phyloP scores from a whole-genome alignment of 2,797 vertebrate species.

The Phylloscopus collybita region DNA sequence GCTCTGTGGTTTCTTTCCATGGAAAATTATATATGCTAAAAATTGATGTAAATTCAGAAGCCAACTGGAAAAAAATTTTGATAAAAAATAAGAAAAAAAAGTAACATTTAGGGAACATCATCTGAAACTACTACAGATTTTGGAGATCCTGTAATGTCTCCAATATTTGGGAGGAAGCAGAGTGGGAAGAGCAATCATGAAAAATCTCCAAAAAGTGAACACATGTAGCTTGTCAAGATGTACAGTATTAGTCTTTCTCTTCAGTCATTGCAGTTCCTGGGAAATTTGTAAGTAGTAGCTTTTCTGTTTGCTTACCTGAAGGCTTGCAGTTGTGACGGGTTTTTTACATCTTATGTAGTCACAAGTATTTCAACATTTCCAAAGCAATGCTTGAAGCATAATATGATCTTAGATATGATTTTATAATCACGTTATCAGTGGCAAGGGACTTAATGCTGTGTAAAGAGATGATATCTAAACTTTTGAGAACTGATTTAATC shows the following conservation, averaged over 20 bases:
- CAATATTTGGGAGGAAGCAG: background rate
- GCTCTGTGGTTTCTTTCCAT: background rate
- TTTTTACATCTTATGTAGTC: background rate
- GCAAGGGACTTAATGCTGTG: background rate
- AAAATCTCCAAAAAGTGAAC: background rate
- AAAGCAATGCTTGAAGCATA: background rate
- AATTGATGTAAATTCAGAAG: background rate
- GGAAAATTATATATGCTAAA: background rate
- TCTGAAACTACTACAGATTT: background rate
- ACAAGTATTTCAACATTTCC: background rate
- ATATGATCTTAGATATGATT: background rate
- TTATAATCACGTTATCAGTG: background rate
- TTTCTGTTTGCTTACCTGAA: background rate
- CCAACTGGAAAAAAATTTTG: background rate
- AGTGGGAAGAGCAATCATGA: background rate
- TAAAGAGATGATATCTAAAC: background rate
- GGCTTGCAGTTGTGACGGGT: background rate
- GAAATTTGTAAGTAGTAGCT: background rate
- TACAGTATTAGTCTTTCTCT: background rate
- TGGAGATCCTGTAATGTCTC: background rate
- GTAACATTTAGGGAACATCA: background rate
- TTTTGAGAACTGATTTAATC: background rate
- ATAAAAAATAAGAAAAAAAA: background rate
- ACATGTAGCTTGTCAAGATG: background rate
- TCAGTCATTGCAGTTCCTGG: background rate